phyloP scores from a whole-genome alignment of 2,797 vertebrate genomes.

The Syngnathus acus region DNA sequence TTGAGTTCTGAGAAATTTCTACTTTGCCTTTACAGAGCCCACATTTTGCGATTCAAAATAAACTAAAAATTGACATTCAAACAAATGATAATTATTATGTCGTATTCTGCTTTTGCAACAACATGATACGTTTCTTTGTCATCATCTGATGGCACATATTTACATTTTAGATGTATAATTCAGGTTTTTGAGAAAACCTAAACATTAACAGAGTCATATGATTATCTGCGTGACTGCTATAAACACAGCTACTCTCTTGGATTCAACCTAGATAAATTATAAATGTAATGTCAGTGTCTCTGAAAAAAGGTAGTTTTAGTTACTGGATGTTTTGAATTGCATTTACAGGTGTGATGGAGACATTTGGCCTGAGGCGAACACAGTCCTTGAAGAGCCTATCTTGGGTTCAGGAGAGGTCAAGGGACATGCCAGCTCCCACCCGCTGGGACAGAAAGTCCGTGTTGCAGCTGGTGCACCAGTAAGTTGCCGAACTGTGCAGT shows the following conservation, averaged over 20 bases:
- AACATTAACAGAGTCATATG: conserved; percentile 70
- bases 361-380: conserved; percentile 50
- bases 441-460: conserved; percentile 62
- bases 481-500: conserved; percentile 16
- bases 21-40: no score
- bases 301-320: neutral
- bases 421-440: conserved; percentile 26
- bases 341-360: conserved; percentile 31
- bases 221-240: conserved; percentile 32
- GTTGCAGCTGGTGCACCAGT: conserved; percentile 69
- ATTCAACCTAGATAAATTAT: neutral
- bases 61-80: neutral
- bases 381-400: conserved; percentile 64
- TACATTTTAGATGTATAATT: neutral
- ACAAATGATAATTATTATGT: neutral
- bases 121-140: neutral
- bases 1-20: neutral
- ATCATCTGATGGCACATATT: neutral
- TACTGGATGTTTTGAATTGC: no score
- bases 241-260: neutral
- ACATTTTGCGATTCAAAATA: neutral
- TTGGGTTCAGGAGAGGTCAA: conserved; percentile 44
- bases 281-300: neutral
- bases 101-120: neutral
- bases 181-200: conserved; percentile 8